phyloP scores from a whole-genome alignment of 1,140 invertebrate species.

The Drosophila rufa region DNA sequence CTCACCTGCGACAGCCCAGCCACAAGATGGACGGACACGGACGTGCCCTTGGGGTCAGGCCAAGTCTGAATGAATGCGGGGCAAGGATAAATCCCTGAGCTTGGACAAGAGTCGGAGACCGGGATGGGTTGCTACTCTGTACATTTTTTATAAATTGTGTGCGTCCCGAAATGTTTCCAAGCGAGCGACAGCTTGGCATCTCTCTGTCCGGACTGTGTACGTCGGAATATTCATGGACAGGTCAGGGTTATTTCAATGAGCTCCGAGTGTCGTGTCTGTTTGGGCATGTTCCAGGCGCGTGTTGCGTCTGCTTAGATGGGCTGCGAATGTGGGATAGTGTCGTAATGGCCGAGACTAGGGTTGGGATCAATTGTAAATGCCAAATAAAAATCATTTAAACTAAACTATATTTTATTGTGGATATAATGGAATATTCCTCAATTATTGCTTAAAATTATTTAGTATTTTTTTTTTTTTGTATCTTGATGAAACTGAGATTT shows the following conservation, averaged over 20 bases:
- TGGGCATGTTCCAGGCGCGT: conserved; percentile 8
- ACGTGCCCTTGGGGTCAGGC: conserved; percentile 6
- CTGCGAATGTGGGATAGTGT: neutral
- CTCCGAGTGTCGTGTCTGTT: neutral
- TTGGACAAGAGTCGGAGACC: neutral
- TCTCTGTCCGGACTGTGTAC: conserved; percentile 10
- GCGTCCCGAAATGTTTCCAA: conserved; percentile 16
- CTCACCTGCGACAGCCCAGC: conserved; percentile 7
- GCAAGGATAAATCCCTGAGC: conserved; percentile 18
- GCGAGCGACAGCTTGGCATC: conserved; percentile 11
- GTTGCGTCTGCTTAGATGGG: conserved; percentile 1
- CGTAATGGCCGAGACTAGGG: neutral
- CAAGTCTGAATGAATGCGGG: conserved; percentile 6
- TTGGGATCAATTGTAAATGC: conserved; percentile 2
- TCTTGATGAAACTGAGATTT: too few species aligned
- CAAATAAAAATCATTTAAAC: neutral
- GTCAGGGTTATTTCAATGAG: conserved; percentile 20
- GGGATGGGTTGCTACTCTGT: neutral
- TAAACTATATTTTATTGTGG: neutral
- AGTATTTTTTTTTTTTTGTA: too few species aligned
- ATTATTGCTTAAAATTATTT: neutral
- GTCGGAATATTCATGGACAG: conserved; percentile 16
- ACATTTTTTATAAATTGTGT: conserved; percentile 14
- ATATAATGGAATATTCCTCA: neutral
- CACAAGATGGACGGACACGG: conserved; percentile 4